Evolutionary conservation across 1,140 invertebrate species (phyloP).

Genomic region (Hirudo medicinalis): DNA sequence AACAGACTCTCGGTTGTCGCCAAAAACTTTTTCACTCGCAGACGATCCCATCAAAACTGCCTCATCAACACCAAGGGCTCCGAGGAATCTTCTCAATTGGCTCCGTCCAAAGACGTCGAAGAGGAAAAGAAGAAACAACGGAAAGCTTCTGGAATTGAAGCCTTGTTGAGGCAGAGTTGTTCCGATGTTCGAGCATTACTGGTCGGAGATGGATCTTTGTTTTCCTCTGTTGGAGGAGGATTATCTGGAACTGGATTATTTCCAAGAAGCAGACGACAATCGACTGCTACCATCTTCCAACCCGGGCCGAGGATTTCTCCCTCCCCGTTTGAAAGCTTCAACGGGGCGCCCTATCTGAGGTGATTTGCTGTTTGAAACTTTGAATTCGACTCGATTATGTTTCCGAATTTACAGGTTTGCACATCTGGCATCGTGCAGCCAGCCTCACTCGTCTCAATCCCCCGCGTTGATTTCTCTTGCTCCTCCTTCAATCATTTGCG

Average conservation of each 20-base stretch:
- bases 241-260: not conserved
- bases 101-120: not conserved
- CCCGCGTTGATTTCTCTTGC: not conserved
- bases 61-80: not conserved
- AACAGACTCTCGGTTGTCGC: slow-evolving; percentile 1
- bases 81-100: no score
- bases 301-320: not conserved
- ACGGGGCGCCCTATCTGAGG: not conserved
- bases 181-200: not conserved
- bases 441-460: no score
- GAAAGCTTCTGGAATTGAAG: not conserved
- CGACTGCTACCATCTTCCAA: not conserved
- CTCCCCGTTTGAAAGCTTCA: not conserved
- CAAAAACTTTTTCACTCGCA: slow-evolving; percentile 1
- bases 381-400: not conserved
- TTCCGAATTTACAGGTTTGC: no score
- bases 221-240: not conserved
- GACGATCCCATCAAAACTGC: slow-evolving; percentile 7
- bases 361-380: slow-evolving; percentile 2
- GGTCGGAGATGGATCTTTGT: slow-evolving; percentile 3
- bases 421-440: no score
- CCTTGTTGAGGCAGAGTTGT: slow-evolving; percentile 10
- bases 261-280: slow-evolving; percentile 4
- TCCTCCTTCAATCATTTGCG: not conserved
- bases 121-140: not conserved